Evolutionary conservation across 1,140 invertebrate species (phyloP), one percentile per base, ranked within the genome.

Genomic region (Drosophila nebulosa): DNA sequence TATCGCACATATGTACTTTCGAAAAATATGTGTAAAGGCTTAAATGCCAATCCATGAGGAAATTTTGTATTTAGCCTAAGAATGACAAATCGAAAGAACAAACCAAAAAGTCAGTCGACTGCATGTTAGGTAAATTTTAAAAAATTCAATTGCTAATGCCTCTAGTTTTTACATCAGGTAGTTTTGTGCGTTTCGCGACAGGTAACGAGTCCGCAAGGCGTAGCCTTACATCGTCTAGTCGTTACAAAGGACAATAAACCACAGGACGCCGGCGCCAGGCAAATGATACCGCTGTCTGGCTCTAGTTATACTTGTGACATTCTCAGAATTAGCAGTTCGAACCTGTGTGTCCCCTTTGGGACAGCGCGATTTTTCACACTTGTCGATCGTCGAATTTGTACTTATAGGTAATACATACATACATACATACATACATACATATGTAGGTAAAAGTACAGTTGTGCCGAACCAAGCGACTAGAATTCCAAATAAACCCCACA

Each of bases 291-390:
- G 60, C 58, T 64, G 75, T 81, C 74, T 76, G 74, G 73, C 24
- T 39, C 67, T 81, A n/a, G n/a, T n/a, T n/a, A n/a, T 72, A 42
- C 21, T 10, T 52, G 53, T 74, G 65, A 74, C 80, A 77, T 86
- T 85, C 80, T 22, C 22, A 46, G 80, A 86, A 85, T 53, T 46
- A 16, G 35, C 36, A 53, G 30, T 59, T 68, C 62, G 36, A 63
- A 68, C 63, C 60, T 74, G 58, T 71, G 14, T 12, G 7, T 46
- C 2, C 1, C 14, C 0, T 62, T 74, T 71, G 52, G 55, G 24
- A 56, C 63, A 22, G 77, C 64, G 83, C 74, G 71, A 86, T 83
- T 86, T 86, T 86, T 88, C 74, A 88, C 81, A 88, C 81, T 78
- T 69, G 78, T 64, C 64, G n/a, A n/a, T n/a, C n/a, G n/a, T n/a